These are phyloP conservation scores for Mugil cephalus DNA, from an alignment of 2,113 vertebrate genomes.

Conservation along the genomic window DNA sequence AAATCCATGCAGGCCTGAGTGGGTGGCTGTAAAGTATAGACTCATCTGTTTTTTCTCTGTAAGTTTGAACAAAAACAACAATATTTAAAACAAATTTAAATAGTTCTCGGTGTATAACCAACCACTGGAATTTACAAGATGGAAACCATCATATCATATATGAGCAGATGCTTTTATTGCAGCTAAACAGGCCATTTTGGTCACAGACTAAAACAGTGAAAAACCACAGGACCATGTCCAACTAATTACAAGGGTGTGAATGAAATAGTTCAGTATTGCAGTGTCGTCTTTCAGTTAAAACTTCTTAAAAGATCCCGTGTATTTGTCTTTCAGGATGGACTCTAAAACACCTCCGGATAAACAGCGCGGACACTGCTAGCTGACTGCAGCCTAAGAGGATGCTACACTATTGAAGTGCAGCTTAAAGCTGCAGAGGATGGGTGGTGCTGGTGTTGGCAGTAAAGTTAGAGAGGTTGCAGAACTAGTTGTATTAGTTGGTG, in stretches of 20 bases:
- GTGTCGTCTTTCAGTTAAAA: background rate
- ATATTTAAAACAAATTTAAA: too few species aligned
- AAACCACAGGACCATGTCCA: conserved; percentile 14
- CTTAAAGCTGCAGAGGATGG: conserved; percentile 36
- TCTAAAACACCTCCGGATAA: conserved; percentile 44
- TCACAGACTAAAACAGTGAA: conserved; percentile 12
- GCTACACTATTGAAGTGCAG: background rate
- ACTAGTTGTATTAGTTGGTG: conserved; percentile 40
- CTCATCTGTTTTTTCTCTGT: background rate
- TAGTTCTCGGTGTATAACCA: background rate
- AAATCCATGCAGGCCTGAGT: background rate
- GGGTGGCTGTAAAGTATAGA: background rate
- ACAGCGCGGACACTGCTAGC: background rate
- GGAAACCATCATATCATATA: background rate
- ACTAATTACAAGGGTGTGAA: too few species aligned
- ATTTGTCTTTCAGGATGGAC: conserved; percentile 74
- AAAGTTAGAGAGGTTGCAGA: conserved; percentile 47
- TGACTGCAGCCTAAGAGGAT: conserved; percentile 5
- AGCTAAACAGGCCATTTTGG: conserved; percentile 19
- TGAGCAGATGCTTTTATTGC: background rate
- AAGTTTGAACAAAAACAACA: too few species aligned
- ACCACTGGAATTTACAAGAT: background rate
- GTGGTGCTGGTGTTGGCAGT: conserved; percentile 35
- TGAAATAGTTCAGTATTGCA: background rate
- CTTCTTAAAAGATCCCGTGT: background rate